phyloP scores from a whole-genome alignment of 1,140 invertebrate species.

The Episyrphus balteatus region DNA sequence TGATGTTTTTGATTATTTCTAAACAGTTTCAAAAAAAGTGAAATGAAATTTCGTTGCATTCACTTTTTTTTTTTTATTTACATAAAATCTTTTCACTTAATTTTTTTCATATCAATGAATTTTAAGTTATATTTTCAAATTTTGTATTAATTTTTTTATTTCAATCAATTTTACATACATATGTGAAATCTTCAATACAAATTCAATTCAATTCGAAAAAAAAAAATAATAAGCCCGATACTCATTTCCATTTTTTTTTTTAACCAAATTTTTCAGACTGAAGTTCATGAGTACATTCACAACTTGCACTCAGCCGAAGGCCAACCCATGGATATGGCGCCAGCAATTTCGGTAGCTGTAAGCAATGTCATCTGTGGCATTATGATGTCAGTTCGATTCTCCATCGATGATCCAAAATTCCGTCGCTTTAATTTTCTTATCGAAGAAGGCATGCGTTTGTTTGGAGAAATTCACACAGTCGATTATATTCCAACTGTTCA shows the following conservation, averaged over 20 bases:
- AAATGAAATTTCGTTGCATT: too few species aligned
- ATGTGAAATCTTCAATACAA: too few species aligned
- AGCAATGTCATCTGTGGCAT: constrained; percentile 87
- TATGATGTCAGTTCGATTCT: constrained; percentile 78
- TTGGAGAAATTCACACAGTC: constrained; percentile 65
- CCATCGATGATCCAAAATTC: constrained; percentile 62
- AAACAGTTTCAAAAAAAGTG: too few species aligned
- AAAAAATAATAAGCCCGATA: too few species aligned
- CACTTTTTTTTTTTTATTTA: too few species aligned
- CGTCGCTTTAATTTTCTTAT: constrained; percentile 68
- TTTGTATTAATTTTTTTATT: too few species aligned
- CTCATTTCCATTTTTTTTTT: constrained; percentile 9
- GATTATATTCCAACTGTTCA: constrained; percentile 49
- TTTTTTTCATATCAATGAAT: too few species aligned
- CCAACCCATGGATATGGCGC: constrained; percentile 55
- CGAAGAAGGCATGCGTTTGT: constrained; percentile 79
- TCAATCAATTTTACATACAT: too few species aligned
- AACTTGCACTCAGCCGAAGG: constrained; percentile 48
- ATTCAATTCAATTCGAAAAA: too few species aligned
- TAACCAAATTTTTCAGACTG: constrained; percentile 57
- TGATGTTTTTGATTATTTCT: too few species aligned
- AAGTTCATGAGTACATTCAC: constrained; percentile 62
- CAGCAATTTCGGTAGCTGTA: constrained; percentile 63
- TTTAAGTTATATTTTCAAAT: too few species aligned
- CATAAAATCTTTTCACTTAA: too few species aligned